These are phyloP conservation scores for Halichondria panicea DNA, from an alignment of 37 sponge, comb jelly and placozoan genomes.

Conservation along the genomic window DNA sequence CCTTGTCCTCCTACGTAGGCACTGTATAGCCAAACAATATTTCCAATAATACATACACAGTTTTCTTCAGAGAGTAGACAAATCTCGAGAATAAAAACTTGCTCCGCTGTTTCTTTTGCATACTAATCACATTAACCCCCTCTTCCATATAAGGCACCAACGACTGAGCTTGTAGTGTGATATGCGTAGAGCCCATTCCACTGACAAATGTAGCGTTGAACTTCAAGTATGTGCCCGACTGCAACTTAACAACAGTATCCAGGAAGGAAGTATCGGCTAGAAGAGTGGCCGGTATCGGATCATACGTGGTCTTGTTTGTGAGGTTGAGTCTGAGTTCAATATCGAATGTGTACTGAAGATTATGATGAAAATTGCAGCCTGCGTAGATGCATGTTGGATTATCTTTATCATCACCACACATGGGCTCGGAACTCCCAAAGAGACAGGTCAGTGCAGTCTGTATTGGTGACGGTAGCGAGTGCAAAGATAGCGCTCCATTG, in stretches of 20 bases:
- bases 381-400: slow-evolving; percentile 35
- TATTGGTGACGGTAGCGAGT: slow-evolving; percentile 21
- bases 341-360: slow-evolving; percentile 26
- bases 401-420: slow-evolving; percentile 40
- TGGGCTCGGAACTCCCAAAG: slow-evolving; percentile 34
- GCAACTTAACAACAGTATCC: slow-evolving; percentile 12
- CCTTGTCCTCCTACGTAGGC: too few relatives aligned
- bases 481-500: neutral
- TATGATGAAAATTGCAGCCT: slow-evolving; percentile 50
- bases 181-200: slow-evolving; percentile 38
- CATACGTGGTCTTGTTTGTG: neutral
- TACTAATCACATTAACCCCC: neutral
- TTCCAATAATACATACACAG: slow-evolving; percentile 18
- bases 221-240: neutral
- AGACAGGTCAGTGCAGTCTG: slow-evolving; percentile 36
- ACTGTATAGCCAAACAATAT: slow-evolving; percentile 31
- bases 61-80: slow-evolving; percentile 2
- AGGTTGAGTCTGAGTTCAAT: slow-evolving; percentile 3
- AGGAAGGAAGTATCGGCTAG: slow-evolving; percentile 4
- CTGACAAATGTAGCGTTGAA: slow-evolving; percentile 59
- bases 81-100: neutral
- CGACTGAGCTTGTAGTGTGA: slow-evolving; percentile 12
- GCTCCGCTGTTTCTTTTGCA: too few relatives aligned
- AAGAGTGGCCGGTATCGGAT: neutral
- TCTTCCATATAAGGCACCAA: neutral